Conservation (phyloP, 2,888 invertebrate genomes). For the Eucera pruinosa region DNA sequence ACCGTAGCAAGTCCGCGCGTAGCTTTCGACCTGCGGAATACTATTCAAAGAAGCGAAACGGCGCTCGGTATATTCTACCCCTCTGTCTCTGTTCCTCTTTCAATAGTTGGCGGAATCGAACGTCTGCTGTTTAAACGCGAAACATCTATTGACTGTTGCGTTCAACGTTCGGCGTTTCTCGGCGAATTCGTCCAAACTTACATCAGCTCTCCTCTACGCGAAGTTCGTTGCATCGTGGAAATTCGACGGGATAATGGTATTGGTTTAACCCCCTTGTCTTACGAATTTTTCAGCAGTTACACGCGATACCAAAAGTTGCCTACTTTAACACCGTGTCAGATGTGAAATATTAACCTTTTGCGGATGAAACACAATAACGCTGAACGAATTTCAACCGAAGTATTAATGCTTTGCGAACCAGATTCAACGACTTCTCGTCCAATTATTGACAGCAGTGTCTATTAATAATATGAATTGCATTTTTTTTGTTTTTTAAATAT, state of each 20-base stretch:
- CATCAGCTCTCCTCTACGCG: neutral
- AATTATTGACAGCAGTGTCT: too few species aligned
- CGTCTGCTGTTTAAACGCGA: constrained; percentile 23
- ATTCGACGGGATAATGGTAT: neutral
- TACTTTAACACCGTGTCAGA: too few species aligned
- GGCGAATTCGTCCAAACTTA: neutral
- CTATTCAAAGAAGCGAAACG: constrained; percentile 19
- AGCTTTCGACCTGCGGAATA: neutral
- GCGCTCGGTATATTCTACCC: constrained; percentile 6
- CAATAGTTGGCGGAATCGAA: neutral
- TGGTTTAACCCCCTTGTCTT: constrained; percentile 10
- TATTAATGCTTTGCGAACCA: too few species aligned
- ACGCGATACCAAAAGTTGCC: too few species aligned
- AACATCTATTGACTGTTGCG: constrained; percentile 26
- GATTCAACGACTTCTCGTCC: too few species aligned
- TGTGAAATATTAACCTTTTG: too few species aligned
- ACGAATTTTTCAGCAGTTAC: too few species aligned
- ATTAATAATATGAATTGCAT: too few species aligned
- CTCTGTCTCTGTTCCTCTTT: neutral
- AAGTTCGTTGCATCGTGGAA: neutral
- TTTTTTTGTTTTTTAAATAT: too few species aligned
- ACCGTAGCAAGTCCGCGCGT: too few species aligned
- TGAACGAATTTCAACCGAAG: too few species aligned
- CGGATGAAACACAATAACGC: too few species aligned
- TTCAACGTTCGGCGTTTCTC: neutral